Base-by-base conservation (phyloP, 1,140 invertebrate species). In the Periplaneta americana region DNA sequence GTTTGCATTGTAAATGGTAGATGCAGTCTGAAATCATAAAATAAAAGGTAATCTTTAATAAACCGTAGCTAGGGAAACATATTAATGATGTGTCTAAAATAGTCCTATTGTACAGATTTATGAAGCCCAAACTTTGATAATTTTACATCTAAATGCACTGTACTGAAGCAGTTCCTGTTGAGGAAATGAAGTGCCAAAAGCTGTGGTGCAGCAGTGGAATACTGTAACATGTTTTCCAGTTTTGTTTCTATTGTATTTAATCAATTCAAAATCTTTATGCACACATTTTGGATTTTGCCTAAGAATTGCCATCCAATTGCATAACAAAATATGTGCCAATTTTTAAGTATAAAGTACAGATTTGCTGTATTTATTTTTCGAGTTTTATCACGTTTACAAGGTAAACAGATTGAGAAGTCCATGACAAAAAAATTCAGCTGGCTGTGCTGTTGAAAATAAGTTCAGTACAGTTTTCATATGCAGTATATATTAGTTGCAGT, bases 341-440 rank as follows among this genome's bases (percentile, higher is more conserved):
- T 78, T 78, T 36, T 66, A 78, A 78, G 39, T 78, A 78, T 48
- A 75, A 66, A 74, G 74, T 80, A 33, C 80, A 80, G 66, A 80
- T 80, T 66, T 34, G 80, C 80, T 80, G 74, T 75, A 80, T 75
- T 80, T 80, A 80, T 80, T 80, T 80, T 80, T 80, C 74, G 80
- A 80, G 66, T 80, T 80, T 74, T 48, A 74, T 74, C 37, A 66
- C 15, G 28, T 78, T 78, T 78, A 78, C 35, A 78, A 36, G 76
- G 76, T 36, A 39, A 48, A 48, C 39, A 78, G 11, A 77, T 34
- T 36, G 76, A 78, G 36, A 36, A 78, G 76, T 78, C 76, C 76
- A 78, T 78, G 76, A 78, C 34, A 28, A 28, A 77, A 78, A 34
- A 6, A 8, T 66, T 36, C 76, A 78, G 76, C 35, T 34, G 76